Base-by-base conservation (phyloP, 37 sponge, comb jelly and placozoan genomes). In the Spongilla lacustris region DNA sequence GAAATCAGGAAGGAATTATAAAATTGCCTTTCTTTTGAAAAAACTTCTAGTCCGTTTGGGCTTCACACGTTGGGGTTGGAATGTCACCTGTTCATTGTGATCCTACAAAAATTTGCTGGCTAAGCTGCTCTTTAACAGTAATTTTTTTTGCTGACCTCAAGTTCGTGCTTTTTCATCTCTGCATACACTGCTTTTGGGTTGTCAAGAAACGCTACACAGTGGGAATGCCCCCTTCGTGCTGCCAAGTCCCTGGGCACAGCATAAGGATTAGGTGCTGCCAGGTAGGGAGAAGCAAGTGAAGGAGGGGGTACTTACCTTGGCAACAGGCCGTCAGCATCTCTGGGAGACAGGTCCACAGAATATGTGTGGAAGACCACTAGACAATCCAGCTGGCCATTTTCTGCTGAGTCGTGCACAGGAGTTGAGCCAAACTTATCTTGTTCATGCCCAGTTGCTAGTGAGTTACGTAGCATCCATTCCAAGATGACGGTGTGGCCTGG, bases 341-440 rank as follows among this genome's bases (percentile, higher is more conserved):
- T 73, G 19, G 22, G 33, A 48, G 74, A 48, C 50, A 96, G 83
- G 73, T 86, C 79, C 14, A 91, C 78, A 2, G 74, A 69, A 46
- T 94, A 85, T 36, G 81, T 84, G 78, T 88, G 85, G 81, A 96
- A 94, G 34, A 96, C 97, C 19, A 83, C 73, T 36, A 96, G 76
- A 34, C 92, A 92, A 26, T 94, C 90, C 50, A 96, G 67, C 37
- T 93, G 97, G 0, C 91, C 91, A 11, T 96, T 92, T 41, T 96
- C 94, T 19, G 97, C 97, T 50, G 97, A 94, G 80, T 96, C 97
- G 68, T 96, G 97, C 24, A 96, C 88, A 28, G 97, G 97, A 19
- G 97, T 96, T 27, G 92, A 89, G 24, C 94, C 94, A 83, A 88
- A 96, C 73, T 96, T 94, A 81, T 96, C 97, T 66, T 50, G 41